phyloP scores from a whole-genome alignment of 2,113 vertebrate genomes.

The Ammospiza nelsoni region DNA sequence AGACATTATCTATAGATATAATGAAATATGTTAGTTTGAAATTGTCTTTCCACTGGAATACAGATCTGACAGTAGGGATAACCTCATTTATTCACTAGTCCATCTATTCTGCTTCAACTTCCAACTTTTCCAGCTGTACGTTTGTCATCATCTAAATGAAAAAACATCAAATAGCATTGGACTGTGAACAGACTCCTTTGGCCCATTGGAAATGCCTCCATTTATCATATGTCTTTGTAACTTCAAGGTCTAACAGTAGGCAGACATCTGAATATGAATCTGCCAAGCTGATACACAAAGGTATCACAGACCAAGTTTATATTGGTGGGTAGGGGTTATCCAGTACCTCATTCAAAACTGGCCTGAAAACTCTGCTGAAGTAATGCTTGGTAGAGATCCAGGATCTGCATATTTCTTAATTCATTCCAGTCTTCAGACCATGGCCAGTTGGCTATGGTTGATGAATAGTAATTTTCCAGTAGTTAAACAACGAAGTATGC shows the following conservation, averaged over 20 bases:
- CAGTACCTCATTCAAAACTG: background rate
- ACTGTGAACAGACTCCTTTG: background rate
- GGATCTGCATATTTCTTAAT: background rate
- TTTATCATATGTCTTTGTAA: background rate
- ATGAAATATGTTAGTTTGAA: background rate
- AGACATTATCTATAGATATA: background rate
- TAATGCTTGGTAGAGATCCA: slow-evolving; percentile 19
- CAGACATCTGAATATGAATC: background rate
- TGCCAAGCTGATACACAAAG: background rate
- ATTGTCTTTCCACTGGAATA: background rate
- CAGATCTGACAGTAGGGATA: background rate
- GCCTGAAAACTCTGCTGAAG: background rate
- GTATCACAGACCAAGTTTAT: background rate
- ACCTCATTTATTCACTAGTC: background rate
- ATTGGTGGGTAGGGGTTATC: background rate
- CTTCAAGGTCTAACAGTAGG: background rate
- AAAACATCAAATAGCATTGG: background rate
- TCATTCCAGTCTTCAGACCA: background rate
- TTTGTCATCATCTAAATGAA: background rate
- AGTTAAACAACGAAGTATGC: background rate
- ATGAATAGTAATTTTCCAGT: slow-evolving; percentile 20
- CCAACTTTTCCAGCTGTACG: background rate
- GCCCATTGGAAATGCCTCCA: background rate
- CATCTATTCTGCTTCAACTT: background rate
- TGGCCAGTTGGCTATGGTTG: background rate